phyloP scores from a whole-genome alignment of 2,113 vertebrate genomes.

The Argyrosomus japonicus region DNA sequence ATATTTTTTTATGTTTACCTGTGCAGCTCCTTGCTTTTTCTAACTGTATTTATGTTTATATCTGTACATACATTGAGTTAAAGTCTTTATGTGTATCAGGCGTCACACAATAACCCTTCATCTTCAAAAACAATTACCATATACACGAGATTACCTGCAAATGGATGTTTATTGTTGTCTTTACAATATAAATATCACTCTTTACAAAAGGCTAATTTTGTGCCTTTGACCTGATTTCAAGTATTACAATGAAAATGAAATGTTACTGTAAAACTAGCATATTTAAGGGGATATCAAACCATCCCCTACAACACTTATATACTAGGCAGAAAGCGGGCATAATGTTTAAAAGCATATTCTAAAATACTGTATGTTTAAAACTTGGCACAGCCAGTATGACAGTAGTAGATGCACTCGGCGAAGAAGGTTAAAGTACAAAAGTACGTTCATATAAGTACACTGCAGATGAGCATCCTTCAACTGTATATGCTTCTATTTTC shows the following conservation, averaged over 20 bases:
- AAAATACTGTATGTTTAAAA: conserved; percentile 8
- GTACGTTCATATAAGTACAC: neutral
- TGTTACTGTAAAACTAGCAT: neutral
- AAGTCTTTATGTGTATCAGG: neutral
- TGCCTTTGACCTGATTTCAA: conserved; percentile 19
- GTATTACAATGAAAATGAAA: conserved; percentile 2
- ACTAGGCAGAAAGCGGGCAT: neutral
- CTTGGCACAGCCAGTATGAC: neutral
- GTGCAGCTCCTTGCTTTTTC: too few species aligned
- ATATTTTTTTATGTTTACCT: too few species aligned
- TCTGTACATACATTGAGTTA: too few species aligned
- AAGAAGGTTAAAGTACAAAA: neutral
- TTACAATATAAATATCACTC: conserved; percentile 1
- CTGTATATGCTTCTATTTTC: neutral
- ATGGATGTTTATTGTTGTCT: conserved; percentile 16
- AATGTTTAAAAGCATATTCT: neutral
- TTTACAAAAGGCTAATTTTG: neutral
- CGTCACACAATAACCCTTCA: neutral
- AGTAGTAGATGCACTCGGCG: neutral
- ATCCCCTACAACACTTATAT: neutral
- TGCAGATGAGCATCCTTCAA: neutral
- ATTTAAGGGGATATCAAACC: neutral
- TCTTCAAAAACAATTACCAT: neutral
- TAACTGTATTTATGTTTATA: too few species aligned
- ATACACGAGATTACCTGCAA: neutral